Percentiles rank a stretch among this genome's conserved stretches.
Evolutionary conservation across 2,797 vertebrate genomes (phyloP).

Genomic region (Leptatherina wallacei): DNA sequence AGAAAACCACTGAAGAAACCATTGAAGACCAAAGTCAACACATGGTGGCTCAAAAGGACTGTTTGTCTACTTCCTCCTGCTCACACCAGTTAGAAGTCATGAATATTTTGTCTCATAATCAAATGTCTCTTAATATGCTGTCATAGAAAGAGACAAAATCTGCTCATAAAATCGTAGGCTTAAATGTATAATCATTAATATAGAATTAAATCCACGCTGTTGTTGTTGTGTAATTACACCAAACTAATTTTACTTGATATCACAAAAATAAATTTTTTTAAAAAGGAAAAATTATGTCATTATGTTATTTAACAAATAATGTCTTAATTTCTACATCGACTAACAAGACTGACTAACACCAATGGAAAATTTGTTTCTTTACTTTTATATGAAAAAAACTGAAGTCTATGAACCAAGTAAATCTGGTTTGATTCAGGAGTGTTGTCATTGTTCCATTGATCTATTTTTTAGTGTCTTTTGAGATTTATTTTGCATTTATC

Average conservation of each 20-base stretch:
- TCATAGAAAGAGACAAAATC: constrained; percentile 17
- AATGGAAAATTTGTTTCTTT: no score
- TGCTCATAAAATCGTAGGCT: neutral
- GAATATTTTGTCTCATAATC: constrained; percentile 44
- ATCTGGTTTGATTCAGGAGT: neutral
- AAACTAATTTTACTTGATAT: no score
- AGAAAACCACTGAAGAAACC: constrained; percentile 68
- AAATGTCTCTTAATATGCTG: neutral
- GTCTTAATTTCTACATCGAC: no score
- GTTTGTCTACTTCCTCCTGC: constrained; percentile 58
- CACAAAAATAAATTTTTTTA: no score
- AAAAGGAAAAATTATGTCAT: no score
- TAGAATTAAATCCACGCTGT: neutral
- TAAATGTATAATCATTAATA: neutral
- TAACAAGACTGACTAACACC: no score
- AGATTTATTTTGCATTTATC: no score
- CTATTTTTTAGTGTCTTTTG: no score
- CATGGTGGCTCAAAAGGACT: constrained; percentile 51
- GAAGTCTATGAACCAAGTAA: neutral
- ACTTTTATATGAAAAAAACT: neutral
- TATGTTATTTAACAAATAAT: no score
- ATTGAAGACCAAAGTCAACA: constrained; percentile 79
- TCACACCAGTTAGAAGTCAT: constrained; percentile 24
- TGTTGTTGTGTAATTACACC: no score
- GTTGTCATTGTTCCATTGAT: no score